These are phyloP conservation scores for Anseranas semipalmata DNA, from an alignment of 2,113 vertebrate species.

Conservation along the genomic window DNA sequence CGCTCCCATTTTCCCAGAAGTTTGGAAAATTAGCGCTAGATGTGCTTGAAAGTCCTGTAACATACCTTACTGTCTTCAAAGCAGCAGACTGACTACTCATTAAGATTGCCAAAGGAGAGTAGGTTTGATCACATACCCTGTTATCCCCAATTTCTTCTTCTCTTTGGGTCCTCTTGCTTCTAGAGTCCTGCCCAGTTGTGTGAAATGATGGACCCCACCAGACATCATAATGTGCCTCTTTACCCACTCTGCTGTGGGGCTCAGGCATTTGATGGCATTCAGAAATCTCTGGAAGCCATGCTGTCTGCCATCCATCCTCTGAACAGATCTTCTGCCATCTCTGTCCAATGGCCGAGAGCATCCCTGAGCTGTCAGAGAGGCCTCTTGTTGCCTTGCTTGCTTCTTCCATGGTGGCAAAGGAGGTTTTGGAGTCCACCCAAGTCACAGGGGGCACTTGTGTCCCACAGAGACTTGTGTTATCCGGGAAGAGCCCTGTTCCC, in stretches of 20 bases:
- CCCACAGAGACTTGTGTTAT: background rate
- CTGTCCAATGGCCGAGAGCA: background rate
- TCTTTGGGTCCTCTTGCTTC: background rate
- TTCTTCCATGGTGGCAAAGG: background rate
- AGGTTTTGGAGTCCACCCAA: background rate
- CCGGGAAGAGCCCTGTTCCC: background rate
- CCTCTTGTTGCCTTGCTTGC: background rate
- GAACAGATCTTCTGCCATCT: background rate
- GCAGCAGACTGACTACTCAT: background rate
- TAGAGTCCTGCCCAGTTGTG: background rate
- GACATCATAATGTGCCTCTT: background rate
- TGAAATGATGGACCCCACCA: background rate
- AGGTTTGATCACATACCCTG: background rate
- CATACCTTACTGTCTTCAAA: fast-evolving
- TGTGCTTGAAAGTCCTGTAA: background rate
- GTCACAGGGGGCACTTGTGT: fast-evolving
- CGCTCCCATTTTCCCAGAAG: background rate
- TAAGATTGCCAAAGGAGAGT: background rate
- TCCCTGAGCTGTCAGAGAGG: background rate
- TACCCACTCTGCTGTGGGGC: background rate
- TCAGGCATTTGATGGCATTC: background rate
- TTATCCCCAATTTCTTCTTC: background rate
- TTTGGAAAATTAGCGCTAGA: background rate
- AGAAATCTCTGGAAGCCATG: background rate
- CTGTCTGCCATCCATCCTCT: background rate